Base-by-base conservation (phyloP, 1,140 invertebrate species). In the Philopotamus ludificatus region DNA sequence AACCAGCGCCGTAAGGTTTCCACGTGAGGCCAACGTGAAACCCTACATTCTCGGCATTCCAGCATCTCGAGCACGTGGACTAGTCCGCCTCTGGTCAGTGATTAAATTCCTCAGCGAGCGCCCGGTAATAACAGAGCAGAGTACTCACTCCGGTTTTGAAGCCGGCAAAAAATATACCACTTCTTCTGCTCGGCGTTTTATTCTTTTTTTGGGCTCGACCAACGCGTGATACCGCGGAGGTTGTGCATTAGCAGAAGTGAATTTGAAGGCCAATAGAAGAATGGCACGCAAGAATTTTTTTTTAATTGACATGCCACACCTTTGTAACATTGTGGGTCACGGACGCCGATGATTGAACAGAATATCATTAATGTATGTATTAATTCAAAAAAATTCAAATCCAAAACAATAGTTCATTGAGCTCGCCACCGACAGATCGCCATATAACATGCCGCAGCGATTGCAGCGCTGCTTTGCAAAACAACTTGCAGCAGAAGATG, bases 31-130 rank as follows among this genome's bases (percentile, higher is more conserved):
- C 21, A n/a, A 53, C 28, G n/a, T 53, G 25, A 53, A 53, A 53
- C 50, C 26, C 26, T 41, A 57, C 53, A 57, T 57, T 57, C 26
- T 25, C 20, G 25, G 28, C 53, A 42, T 57, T 34, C 53, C 34
- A 16, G 25, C 26, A 53, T 53, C 47, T 49, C 16, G 50, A 21
- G 28, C 53, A 57, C 53, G 53, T 57, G 53, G 53, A 57, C 7
- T 12, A 47, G 18, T 20, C 44, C 18, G 44, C 18, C 44, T 47
- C 44, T 16, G 10, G 44, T 12, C 28, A 34, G n/a, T n/a, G n/a
- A n/a, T n/a, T n/a, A n/a, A n/a, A 34, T 34, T 34, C 28, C 28
- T 34, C 28, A 47, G 44, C 44, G 44, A 47, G 10, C 15, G 53
- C 3, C 23, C 20, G 18, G 44, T 50, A 20, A 22, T 50, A 12